phyloP scores from a whole-genome alignment of 2,113 vertebrate species.

The Choloepus hoffmanni region DNA sequence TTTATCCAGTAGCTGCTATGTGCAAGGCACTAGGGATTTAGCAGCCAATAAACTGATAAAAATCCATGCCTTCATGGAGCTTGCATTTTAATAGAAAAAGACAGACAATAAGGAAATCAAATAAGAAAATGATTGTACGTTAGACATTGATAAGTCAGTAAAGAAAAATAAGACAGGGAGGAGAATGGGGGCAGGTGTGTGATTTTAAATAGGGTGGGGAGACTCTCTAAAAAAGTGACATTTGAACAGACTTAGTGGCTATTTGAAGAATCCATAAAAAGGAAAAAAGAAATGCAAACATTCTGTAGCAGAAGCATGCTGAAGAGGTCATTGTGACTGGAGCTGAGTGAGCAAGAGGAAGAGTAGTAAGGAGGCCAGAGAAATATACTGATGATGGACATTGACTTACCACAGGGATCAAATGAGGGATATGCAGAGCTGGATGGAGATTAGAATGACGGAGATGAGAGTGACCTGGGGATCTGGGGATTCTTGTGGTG shows the following conservation, averaged over 20 bases:
- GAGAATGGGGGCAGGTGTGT: background rate
- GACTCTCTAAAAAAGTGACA: background rate
- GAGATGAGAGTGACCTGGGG: background rate
- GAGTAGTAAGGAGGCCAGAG: background rate
- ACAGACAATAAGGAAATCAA: background rate
- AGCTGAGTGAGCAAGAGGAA: background rate
- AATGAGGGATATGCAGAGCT: background rate
- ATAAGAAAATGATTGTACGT: constrained; percentile 12
- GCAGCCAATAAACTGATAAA: background rate
- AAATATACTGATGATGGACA: background rate
- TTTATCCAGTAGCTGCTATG: background rate
- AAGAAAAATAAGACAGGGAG: background rate
- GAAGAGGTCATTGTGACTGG: background rate
- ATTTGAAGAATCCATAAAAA: background rate
- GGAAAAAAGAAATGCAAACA: background rate
- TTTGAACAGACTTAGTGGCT: background rate
- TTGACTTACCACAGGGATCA: background rate
- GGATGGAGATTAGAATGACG: background rate
- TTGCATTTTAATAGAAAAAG: background rate
- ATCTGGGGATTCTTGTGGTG: background rate
- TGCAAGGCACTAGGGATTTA: background rate
- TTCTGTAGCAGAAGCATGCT: background rate
- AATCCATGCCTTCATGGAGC: background rate
- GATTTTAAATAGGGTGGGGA: background rate
- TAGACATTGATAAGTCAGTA: background rate